A percentile compares a stretch with the other conserved stretches of the same genome.
These are phyloP conservation scores for Gibbula magus DNA, from an alignment of 2,888 invertebrate species.

Conservation along the genomic window DNA sequence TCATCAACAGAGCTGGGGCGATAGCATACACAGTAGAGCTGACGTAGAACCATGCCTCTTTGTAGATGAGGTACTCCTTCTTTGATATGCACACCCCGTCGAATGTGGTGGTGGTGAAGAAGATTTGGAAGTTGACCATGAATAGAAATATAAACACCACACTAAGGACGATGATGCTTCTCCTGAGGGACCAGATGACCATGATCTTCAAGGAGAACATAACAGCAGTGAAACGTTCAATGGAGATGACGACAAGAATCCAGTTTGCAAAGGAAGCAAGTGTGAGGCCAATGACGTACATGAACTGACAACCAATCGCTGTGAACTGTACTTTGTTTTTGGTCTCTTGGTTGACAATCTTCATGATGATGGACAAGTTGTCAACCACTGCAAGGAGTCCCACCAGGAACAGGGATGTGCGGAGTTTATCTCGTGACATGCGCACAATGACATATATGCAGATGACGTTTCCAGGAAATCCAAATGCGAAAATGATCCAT, in stretches of 20 bases:
- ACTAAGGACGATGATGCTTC: neutral
- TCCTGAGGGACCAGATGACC: neutral
- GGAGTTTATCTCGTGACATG: slow-evolving; percentile 12
- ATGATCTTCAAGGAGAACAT: neutral
- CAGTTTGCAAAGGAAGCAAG: neutral
- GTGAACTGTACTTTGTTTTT: neutral
- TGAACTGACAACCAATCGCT: neutral
- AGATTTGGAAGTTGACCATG: neutral
- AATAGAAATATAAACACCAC: neutral
- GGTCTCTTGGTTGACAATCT: slow-evolving; percentile 7
- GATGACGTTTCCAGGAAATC: slow-evolving; percentile 28
- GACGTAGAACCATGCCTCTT: neutral
- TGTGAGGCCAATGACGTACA: neutral
- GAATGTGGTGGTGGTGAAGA: neutral
- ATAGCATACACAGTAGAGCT: neutral
- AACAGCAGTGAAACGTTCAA: neutral
- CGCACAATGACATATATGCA: slow-evolving; percentile 28
- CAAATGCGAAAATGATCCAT: slow-evolving; percentile 31
- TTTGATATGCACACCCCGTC: too few relatives aligned
- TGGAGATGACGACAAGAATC: neutral
- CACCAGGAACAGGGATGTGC: slow-evolving; percentile 3
- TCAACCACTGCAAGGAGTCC: slow-evolving; percentile 34
- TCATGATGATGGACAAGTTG: slow-evolving; percentile 26
- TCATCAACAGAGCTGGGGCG: neutral
- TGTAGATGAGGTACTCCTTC: too few relatives aligned